Evolutionary conservation across 2,797 vertebrate genomes (phyloP).

Genomic region (Enoplosus armatus): DNA sequence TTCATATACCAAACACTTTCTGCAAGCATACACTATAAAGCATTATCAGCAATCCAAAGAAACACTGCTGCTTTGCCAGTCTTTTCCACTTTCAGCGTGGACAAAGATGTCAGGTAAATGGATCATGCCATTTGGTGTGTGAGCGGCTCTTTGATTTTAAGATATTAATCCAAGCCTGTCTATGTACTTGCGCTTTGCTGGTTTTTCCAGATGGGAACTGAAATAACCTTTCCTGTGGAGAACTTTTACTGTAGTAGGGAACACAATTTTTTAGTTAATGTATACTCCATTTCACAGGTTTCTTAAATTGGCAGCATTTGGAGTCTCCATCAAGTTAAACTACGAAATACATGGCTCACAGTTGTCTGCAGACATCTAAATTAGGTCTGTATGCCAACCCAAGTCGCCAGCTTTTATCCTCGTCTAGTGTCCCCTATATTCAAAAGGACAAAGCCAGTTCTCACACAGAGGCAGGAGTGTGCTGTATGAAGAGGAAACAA

Average conservation of each 20-base stretch:
- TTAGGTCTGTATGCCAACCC: slow-evolving; percentile 38
- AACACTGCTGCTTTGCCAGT: slow-evolving; percentile 15
- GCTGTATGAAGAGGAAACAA: slow-evolving; percentile 43
- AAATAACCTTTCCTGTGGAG: slow-evolving; percentile 57
- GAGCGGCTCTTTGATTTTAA: slow-evolving; percentile 58
- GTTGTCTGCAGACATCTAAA: slow-evolving; percentile 42
- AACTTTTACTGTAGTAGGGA: slow-evolving; percentile 44
- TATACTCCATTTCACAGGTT: slow-evolving; percentile 33
- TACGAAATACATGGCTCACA: slow-evolving; percentile 31
- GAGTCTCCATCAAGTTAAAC: slow-evolving; percentile 39
- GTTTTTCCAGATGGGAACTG: slow-evolving; percentile 66
- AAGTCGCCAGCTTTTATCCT: slow-evolving; percentile 37
- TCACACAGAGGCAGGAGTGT: slow-evolving; percentile 39
- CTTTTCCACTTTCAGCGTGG: slow-evolving; percentile 39
- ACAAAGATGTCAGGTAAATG: slow-evolving; percentile 66
- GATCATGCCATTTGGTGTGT: slow-evolving; percentile 51
- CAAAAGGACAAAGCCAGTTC: slow-evolving; percentile 67
- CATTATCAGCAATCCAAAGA: slow-evolving; percentile 21
- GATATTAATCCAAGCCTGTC: slow-evolving; percentile 57
- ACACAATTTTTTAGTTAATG: slow-evolving; percentile 37
- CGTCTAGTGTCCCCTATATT: slow-evolving; percentile 47
- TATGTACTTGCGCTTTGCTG: slow-evolving; percentile 48
- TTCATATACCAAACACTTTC: slow-evolving; percentile 21
- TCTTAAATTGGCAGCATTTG: slow-evolving; percentile 48
- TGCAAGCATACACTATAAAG: slow-evolving; percentile 29